These are phyloP conservation scores for Gopherus evgoodei DNA, from an alignment of 2,113 vertebrate species.

Conservation along the genomic window DNA sequence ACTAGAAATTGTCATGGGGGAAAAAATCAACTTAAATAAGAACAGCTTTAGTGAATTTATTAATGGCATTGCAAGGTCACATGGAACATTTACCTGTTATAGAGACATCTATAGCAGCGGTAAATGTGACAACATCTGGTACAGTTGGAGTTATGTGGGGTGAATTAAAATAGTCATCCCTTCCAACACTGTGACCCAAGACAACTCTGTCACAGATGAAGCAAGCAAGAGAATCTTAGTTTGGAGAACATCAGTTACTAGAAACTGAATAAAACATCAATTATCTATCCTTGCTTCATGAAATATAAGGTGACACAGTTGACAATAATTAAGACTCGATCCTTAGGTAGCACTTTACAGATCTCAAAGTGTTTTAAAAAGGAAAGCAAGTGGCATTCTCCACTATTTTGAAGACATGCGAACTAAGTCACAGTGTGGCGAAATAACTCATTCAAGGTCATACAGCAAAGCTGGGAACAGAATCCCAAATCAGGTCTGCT, in stretches of 20 bases:
- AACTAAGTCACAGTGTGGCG: fast-evolving
- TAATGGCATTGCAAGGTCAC: fast-evolving
- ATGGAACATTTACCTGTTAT: not conserved
- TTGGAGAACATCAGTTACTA: not conserved
- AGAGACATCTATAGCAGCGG: fast-evolving
- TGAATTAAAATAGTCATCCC: not conserved
- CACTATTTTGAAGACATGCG: not conserved
- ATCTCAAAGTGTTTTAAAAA: not conserved
- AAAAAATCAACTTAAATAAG: slow-evolving; percentile 3
- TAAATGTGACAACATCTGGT: not conserved
- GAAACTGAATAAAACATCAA: not conserved
- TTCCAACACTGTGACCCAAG: not conserved
- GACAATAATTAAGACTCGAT: not conserved
- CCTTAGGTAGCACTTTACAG: not conserved
- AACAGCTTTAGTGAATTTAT: not conserved
- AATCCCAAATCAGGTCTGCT: not conserved
- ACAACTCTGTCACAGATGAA: not conserved
- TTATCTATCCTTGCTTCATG: not conserved
- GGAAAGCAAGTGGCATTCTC: not conserved
- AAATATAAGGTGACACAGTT: not conserved
- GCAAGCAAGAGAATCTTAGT: not conserved
- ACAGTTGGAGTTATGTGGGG: not conserved
- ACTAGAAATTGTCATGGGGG: not conserved
- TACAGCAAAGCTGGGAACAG: not conserved
- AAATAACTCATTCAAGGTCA: not conserved